Percentiles rank a stretch among this genome's conserved stretches.
Conservation (phyloP, 2,888 invertebrate genomes). For the Cynaeus angustus region DNA sequence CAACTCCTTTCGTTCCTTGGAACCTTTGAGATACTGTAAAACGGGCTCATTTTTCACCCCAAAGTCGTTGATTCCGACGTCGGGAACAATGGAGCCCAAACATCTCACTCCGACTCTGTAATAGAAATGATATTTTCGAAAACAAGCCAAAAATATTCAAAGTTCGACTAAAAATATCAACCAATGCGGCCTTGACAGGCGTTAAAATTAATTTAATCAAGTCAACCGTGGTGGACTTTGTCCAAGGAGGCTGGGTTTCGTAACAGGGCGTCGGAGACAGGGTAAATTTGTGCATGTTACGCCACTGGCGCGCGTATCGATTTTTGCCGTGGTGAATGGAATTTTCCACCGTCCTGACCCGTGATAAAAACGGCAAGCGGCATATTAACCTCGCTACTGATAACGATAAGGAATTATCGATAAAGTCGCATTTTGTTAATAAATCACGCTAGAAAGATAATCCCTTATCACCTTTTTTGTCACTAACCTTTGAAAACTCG, state of each 20-base stretch:
- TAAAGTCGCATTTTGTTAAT: background rate
- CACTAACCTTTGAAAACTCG: slow-evolving; percentile 67
- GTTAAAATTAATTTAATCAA: slow-evolving; percentile 22
- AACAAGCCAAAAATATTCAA: background rate
- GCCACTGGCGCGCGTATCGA: slow-evolving; percentile 39
- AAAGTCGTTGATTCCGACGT: slow-evolving; percentile 80
- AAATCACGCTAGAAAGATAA: slow-evolving; percentile 20
- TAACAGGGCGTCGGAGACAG: slow-evolving; percentile 9
- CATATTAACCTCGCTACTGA: background rate
- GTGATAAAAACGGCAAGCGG: background rate
- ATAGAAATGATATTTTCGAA: background rate
- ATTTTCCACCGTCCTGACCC: slow-evolving; percentile 24
- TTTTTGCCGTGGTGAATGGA: slow-evolving; percentile 29
- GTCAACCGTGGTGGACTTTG: slow-evolving; percentile 22
- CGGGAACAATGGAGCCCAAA: slow-evolving; percentile 79
- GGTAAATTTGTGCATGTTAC: slow-evolving; percentile 19
- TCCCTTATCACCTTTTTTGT: slow-evolving; percentile 26
- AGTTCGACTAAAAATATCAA: slow-evolving; percentile 16
- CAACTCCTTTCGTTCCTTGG: slow-evolving; percentile 85
- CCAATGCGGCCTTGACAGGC: background rate
- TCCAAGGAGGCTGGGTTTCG: slow-evolving; percentile 16
- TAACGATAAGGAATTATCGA: slow-evolving; percentile 17
- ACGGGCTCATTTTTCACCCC: slow-evolving; percentile 86
- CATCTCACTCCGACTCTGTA: slow-evolving; percentile 72
- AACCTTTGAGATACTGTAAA: slow-evolving; percentile 86